Evolutionary conservation across 2,888 invertebrate genomes (phyloP).

Genomic region (Cantharis lateralis): DNA sequence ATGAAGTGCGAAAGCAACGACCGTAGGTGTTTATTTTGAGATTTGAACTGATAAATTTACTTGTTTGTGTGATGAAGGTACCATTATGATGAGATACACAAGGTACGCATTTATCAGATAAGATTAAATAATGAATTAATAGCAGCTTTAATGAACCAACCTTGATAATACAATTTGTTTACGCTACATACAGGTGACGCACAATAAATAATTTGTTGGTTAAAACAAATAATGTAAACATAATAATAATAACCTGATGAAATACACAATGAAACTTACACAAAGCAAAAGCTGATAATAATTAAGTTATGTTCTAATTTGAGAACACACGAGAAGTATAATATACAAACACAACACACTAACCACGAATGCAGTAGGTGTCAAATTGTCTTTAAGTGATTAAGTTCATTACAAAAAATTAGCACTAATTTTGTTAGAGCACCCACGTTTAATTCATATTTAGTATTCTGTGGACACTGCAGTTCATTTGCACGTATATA

Average conservation of each 20-base stretch:
- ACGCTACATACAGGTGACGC: neutral
- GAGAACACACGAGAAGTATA: neutral
- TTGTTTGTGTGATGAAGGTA: slow-evolving; percentile 1
- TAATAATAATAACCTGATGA: neutral
- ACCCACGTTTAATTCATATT: neutral
- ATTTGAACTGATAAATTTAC: neutral
- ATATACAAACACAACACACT: neutral
- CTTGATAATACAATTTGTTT: neutral
- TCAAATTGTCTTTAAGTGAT: neutral
- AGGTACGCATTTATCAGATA: slow-evolving; percentile 7
- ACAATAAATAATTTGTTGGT: neutral
- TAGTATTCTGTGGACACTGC: neutral
- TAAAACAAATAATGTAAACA: neutral
- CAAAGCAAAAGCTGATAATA: neutral
- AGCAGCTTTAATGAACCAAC: neutral
- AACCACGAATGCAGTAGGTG: neutral
- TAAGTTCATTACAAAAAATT: neutral
- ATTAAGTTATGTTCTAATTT: neutral
- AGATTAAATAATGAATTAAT: slow-evolving; percentile 6
- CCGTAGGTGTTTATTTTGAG: neutral
- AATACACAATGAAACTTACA: neutral
- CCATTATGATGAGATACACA: neutral
- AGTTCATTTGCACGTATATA: neutral
- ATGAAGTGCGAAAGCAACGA: neutral
- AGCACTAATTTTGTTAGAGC: neutral